Evolutionary conservation across 2,113 vertebrate genomes (phyloP).

Genomic region (Chlorodrepanis virens): DNA sequence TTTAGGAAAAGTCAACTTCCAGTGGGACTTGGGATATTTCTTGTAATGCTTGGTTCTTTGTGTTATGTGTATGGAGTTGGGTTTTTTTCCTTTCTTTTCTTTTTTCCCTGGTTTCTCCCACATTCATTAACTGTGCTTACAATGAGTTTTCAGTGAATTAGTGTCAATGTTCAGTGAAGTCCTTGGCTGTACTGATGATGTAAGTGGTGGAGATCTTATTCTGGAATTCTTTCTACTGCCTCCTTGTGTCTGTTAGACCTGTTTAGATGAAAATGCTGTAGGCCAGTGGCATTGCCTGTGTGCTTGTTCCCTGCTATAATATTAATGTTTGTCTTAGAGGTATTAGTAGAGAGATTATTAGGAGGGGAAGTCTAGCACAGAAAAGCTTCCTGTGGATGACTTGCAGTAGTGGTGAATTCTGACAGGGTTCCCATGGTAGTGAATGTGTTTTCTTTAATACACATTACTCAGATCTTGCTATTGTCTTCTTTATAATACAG

Average conservation of each 20-base stretch:
- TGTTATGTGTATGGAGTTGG: background rate
- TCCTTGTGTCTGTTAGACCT: background rate
- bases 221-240: background rate
- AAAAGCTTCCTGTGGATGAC: background rate
- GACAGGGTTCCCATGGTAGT: constrained; percentile 14
- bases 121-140: background rate
- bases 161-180: background rate
- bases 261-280: background rate
- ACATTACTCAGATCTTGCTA: background rate
- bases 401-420: background rate
- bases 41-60: background rate
- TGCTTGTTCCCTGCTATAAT: background rate
- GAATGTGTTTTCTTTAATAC: constrained; percentile 3
- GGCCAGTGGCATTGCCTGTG: background rate
- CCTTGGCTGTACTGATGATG: background rate
- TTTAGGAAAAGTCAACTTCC: background rate
- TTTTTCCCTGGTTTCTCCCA: background rate
- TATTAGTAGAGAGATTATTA: background rate
- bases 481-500: background rate
- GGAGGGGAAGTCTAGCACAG: background rate
- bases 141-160: background rate
- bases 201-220: background rate
- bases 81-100: background rate
- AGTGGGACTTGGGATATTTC: background rate
- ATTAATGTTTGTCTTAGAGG: background rate